These are phyloP conservation scores for Linnaemya tessellans DNA, from an alignment of 2,888 invertebrate genomes.

Conservation along the genomic window DNA sequence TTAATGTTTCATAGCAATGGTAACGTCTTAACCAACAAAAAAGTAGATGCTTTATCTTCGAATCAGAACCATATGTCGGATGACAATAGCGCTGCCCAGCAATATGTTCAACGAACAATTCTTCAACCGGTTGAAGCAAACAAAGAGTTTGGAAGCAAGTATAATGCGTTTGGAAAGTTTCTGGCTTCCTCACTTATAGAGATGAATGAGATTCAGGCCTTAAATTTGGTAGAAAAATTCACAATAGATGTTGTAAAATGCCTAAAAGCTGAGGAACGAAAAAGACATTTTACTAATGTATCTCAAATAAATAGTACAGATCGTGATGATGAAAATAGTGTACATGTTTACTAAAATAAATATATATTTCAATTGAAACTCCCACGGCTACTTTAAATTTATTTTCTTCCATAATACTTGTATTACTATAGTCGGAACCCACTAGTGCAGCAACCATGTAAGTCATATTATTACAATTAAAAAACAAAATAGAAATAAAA, in stretches of 20 bases:
- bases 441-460: too few relatives aligned
- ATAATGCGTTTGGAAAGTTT: slow-evolving; percentile 79
- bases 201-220: slow-evolving; percentile 78
- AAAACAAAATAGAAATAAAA: too few relatives aligned
- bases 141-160: slow-evolving; percentile 75
- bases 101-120: slow-evolving; percentile 4
- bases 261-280: slow-evolving; percentile 55
- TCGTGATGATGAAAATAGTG: slow-evolving; percentile 41
- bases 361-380: neutral
- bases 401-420: neutral
- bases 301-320: slow-evolving; percentile 25
- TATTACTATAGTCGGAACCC: too few relatives aligned
- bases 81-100: neutral
- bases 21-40: slow-evolving; percentile 12
- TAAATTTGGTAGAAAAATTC: slow-evolving; percentile 78
- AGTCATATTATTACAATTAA: neutral
- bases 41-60: neutral
- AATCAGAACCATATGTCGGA: slow-evolving; percentile 19
- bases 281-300: neutral
- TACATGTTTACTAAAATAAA: slow-evolving; percentile 30
- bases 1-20: slow-evolving; percentile 35
- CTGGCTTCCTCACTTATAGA: slow-evolving; percentile 78
- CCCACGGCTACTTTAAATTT: neutral
- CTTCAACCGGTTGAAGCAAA: slow-evolving; percentile 17
- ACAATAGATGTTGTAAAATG: slow-evolving; percentile 76